phyloP scores from a whole-genome alignment of 2,888 invertebrate genomes.

The Barypeithes pellucidus region DNA sequence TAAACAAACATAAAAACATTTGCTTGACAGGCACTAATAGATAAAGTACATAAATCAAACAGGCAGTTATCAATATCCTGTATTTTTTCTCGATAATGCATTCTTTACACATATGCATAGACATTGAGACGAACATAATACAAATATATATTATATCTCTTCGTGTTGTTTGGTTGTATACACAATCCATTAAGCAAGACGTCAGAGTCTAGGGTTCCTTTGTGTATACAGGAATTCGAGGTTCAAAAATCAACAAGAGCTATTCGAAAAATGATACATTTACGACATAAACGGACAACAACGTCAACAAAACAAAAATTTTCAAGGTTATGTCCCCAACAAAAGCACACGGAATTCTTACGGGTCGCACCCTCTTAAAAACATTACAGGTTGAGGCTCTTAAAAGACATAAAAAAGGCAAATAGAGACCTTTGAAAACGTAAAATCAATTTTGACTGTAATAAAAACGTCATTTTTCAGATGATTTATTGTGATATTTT shows the following conservation, averaged over 20 bases:
- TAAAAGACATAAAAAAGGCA: not conserved
- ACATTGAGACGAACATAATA: not conserved
- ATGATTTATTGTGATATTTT: slow-evolving; percentile 20
- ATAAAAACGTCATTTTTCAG: slow-evolving; percentile 20
- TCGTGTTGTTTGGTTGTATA: not conserved
- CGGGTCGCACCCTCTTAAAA: too few relatives aligned
- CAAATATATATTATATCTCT: not conserved
- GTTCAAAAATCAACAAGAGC: not conserved
- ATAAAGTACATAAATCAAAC: slow-evolving; percentile 5
- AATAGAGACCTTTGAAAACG: not conserved
- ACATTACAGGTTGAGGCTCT: not conserved
- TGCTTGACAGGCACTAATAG: slow-evolving; percentile 5
- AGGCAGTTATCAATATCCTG: not conserved
- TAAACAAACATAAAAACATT: not conserved
- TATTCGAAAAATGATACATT: not conserved
- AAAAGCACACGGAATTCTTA: too few relatives aligned
- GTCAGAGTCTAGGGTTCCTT: not conserved
- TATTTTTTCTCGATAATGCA: not conserved
- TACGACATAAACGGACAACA: too few relatives aligned
- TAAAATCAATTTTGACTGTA: slow-evolving; percentile 15
- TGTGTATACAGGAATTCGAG: not conserved
- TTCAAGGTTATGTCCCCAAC: too few relatives aligned
- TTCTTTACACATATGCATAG: not conserved
- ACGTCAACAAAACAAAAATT: too few relatives aligned
- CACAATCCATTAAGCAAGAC: not conserved